phyloP scores from a whole-genome alignment of 2,888 invertebrate genomes.

The Melieria picta region DNA sequence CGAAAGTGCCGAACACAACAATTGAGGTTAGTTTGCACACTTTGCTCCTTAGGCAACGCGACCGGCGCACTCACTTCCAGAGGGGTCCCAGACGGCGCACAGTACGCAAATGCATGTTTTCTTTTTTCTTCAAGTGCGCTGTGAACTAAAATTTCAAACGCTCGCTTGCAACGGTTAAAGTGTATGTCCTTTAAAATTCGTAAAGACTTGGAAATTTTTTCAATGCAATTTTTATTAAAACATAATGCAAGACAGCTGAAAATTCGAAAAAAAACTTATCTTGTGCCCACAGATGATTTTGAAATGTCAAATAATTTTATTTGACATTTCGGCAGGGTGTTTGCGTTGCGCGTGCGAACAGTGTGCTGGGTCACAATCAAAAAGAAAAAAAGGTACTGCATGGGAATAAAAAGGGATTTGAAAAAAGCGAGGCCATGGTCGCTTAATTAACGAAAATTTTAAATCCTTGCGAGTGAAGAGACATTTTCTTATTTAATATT shows the following conservation, averaged over 20 bases:
- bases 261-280: conserved; percentile 23
- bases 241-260: conserved; percentile 34
- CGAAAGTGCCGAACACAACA: not conserved
- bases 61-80: conserved; percentile 42
- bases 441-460: no score
- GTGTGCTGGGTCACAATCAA: no score
- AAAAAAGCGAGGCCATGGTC: no score
- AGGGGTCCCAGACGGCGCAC: conserved; percentile 44
- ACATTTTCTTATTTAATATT: no score
- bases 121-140: not conserved
- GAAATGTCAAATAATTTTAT: conserved; percentile 21
- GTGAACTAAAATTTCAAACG: not conserved
- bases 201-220: conserved; percentile 1
- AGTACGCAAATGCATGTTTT: conserved; percentile 46
- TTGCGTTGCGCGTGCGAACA: no score
- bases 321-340: no score
- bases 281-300: conserved; percentile 39
- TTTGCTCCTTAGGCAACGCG: not conserved
- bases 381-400: no score
- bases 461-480: no score
- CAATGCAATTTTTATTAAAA: conserved; percentile 25
- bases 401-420: no score
- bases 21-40: conserved; percentile 7
- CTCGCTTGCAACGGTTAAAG: not conserved
- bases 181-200: not conserved